Percentiles rank a stretch among this genome's conserved stretches.
Evolutionary conservation across 2,888 invertebrate genomes (phyloP).

Genomic region (Drosophila mulleri): DNA sequence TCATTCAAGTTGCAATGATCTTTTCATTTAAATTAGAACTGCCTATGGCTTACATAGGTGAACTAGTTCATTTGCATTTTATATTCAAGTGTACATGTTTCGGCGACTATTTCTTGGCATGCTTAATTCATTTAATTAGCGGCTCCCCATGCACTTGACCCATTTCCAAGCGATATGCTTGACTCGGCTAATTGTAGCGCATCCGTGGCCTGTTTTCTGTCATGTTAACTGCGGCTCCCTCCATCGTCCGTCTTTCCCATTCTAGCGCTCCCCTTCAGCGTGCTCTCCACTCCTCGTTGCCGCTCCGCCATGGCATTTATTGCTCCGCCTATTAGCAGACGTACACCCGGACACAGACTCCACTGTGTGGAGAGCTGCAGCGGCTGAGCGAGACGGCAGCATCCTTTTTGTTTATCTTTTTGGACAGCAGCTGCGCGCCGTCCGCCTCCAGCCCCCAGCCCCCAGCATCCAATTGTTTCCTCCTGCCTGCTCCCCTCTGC

Average conservation of each 20-base stretch:
- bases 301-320: conserved; percentile 60
- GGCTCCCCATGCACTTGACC: conserved; percentile 24
- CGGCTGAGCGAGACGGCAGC: conserved; percentile 29
- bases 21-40: neutral
- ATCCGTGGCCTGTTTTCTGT: conserved; percentile 57
- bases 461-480: conserved; percentile 5
- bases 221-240: conserved; percentile 25
- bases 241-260: neutral
- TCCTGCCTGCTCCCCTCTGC: neutral
- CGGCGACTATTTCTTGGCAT: neutral
- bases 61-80: neutral
- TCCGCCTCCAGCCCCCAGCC: conserved; percentile 13
- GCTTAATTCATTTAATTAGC: conserved; percentile 1
- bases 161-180: conserved; percentile 32
- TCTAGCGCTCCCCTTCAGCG: neutral
- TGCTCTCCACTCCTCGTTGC: neutral
- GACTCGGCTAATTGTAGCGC: conserved; percentile 38
- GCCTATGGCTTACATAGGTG: neutral
- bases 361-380: neutral
- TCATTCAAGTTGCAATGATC: neutral
- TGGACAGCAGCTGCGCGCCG: conserved; percentile 38
- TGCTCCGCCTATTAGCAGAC: conserved; percentile 78
- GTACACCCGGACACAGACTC: conserved; percentile 33
- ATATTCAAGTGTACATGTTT: neutral
- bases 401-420: conserved; percentile 48